phyloP scores from a whole-genome alignment of 2,888 invertebrate genomes.

The Netelia fuscicornis region DNA sequence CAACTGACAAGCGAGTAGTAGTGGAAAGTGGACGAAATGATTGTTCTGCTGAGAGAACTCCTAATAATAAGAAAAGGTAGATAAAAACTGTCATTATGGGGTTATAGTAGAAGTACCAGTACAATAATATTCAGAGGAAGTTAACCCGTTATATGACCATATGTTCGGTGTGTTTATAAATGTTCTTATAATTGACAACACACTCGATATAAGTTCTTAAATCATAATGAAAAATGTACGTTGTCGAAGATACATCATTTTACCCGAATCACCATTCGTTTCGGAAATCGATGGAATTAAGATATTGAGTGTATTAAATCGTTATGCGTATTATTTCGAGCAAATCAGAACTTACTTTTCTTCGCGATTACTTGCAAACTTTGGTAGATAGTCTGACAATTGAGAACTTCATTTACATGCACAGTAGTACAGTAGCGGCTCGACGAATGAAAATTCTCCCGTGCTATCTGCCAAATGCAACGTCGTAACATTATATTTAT shows the following conservation, averaged over 20 bases:
- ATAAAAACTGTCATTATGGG: conserved; percentile 38
- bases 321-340: neutral
- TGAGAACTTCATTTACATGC: neutral
- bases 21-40: conserved; percentile 40
- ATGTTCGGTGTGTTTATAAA: neutral
- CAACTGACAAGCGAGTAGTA: conserved; percentile 6
- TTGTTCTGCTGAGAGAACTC: conserved; percentile 37
- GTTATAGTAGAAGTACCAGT: neutral
- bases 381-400: conserved; percentile 1
- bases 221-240: neutral
- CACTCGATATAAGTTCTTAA: neutral
- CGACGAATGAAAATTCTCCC: conserved; percentile 19
- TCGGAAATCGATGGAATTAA: neutral
- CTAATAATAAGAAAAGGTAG: neutral
- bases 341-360: conserved; percentile 41
- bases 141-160: neutral
- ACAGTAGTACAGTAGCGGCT: neutral
- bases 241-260: neutral
- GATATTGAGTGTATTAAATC: neutral
- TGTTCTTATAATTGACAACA: neutral
- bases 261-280: neutral
- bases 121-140: neutral
- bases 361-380: neutral
- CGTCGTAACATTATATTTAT: conserved; percentile 34
- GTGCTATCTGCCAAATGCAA: conserved; percentile 1